Percentiles rank a stretch among this genome's conserved stretches.
Evolutionary conservation across 2,113 vertebrate species (phyloP).

Genomic region (Fukomys damarensis): DNA sequence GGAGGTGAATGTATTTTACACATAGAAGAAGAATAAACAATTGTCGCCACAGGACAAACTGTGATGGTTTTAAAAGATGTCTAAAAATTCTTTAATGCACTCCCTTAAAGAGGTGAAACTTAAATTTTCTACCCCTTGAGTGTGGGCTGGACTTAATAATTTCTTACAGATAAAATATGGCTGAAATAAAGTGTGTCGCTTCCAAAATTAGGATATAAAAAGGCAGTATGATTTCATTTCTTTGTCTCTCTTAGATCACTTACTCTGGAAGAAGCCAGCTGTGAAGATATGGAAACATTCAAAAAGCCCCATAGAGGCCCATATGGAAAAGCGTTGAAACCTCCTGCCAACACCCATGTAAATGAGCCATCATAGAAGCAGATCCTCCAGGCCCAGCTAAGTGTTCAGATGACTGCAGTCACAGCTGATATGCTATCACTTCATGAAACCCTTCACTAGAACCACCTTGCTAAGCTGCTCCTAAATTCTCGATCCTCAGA

Average conservation of each 20-base stretch:
- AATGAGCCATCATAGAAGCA: background rate
- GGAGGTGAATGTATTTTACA: background rate
- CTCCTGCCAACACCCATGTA: background rate
- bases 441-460: constrained; percentile 6
- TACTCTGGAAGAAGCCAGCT: background rate
- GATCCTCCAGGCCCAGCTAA: background rate
- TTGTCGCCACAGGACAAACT: constrained; percentile 9
- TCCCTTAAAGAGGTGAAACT: background rate
- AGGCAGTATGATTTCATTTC: background rate
- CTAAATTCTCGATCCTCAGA: background rate
- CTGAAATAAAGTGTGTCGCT: background rate
- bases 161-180: constrained; percentile 21
- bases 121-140: background rate
- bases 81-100: background rate
- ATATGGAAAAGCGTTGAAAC: background rate
- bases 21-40: background rate
- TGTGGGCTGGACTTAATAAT: background rate
- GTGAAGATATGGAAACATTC: background rate
- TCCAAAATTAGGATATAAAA: constrained; percentile 27
- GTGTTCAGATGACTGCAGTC: background rate
- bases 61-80: background rate
- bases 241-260: background rate
- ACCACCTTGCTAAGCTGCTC: background rate
- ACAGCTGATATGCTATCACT: background rate
- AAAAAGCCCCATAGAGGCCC: background rate